phyloP scores from a whole-genome alignment of 1,140 invertebrate genomes.

The Panulirus ornatus region DNA sequence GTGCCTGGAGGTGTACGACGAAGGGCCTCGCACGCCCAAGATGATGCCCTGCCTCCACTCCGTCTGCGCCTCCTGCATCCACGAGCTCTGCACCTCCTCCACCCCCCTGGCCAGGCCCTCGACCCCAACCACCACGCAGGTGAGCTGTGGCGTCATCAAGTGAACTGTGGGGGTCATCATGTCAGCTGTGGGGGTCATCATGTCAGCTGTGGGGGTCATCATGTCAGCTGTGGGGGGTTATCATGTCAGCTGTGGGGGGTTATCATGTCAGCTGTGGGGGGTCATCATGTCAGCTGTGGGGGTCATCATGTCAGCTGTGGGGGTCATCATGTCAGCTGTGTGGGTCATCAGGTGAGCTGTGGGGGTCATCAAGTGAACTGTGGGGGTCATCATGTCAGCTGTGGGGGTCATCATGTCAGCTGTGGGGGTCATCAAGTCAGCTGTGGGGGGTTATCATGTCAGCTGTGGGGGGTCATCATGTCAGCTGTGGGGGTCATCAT shows the following conservation, averaged over 20 bases:
- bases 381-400: no score
- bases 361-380: no score
- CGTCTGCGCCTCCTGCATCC: constrained; percentile 39
- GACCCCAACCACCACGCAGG: background rate
- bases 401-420: no score
- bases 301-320: no score
- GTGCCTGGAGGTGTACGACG: constrained; percentile 47
- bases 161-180: background rate
- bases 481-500: no score
- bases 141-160: background rate
- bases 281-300: no score
- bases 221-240: background rate
- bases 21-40: constrained; percentile 27
- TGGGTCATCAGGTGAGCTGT: no score
- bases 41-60: constrained; percentile 61
- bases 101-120: background rate
- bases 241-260: background rate
- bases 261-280: background rate
- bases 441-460: no score
- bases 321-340: no score
- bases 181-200: background rate
- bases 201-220: background rate
- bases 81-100: background rate
- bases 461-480: no score
- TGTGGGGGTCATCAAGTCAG: no score